A percentile compares a stretch with the other conserved stretches of the same genome.
These are phyloP conservation scores for Calephelis virginiensis DNA, from an alignment of 1,140 invertebrate species.

Conservation along the genomic window DNA sequence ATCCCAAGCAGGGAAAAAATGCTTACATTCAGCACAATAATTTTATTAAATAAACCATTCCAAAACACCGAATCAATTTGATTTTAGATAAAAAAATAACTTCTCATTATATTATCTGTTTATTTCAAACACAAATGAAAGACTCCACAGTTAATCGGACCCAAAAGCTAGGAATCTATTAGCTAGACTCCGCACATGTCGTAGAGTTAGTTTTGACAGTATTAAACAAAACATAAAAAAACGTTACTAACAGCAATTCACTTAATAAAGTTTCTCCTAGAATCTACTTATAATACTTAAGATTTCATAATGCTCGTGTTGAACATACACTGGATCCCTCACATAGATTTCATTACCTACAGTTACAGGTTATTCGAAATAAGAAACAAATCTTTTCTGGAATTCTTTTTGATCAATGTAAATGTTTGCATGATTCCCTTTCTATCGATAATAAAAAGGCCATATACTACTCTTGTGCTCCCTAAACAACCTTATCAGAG, in stretches of 20 bases:
- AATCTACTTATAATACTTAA: conserved; percentile 74
- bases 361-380: conserved; percentile 61
- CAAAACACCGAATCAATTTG: neutral
- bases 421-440: conserved; percentile 64
- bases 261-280: conserved; percentile 62
- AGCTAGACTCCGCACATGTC: conserved; percentile 60
- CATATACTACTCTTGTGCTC: conserved; percentile 52
- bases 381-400: conserved; percentile 58
- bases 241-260: conserved; percentile 73
- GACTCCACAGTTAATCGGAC: conserved; percentile 68
- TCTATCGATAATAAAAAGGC: conserved; percentile 59
- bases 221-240: conserved; percentile 73
- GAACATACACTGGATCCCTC: conserved; percentile 64
- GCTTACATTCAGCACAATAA: no score
- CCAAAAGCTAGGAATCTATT: conserved; percentile 61
- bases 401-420: conserved; percentile 59
- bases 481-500: conserved; percentile 58
- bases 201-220: conserved; percentile 72
- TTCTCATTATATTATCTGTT: conserved; percentile 57
- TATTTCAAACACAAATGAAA: conserved; percentile 78
- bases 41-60: neutral
- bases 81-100: conserved; percentile 27
- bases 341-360: conserved; percentile 68
- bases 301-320: conserved; percentile 64
- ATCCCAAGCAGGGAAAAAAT: no score